Evolutionary conservation across 2,888 invertebrate species (phyloP), one percentile per base, ranked within the genome.

Genomic region (Phalera bucephala): DNA sequence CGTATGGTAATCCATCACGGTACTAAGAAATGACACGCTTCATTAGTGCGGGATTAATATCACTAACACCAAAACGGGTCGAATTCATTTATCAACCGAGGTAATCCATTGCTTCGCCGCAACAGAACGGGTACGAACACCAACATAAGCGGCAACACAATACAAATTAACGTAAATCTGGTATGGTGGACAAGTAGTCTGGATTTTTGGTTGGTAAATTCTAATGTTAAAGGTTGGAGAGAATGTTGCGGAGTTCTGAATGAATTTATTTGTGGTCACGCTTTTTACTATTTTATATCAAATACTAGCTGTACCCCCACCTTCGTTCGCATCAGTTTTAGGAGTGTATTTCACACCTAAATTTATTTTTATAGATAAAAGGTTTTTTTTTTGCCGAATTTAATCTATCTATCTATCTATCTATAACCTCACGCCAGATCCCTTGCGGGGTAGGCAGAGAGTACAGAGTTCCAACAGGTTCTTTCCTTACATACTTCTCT

Each of bases 41-140:
- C 69, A 70, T 72, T 72, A 71, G 61, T 53, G 36, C 15, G 25
- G 56, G 62, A 64, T 67, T 70, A 64, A 69, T 67, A 58, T 51
- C 42, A 48, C 53, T 53, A 52, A 50, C 41, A 47, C 44, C 40
- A 36, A 47, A 56, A 50, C 43, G 47, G 54, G 47, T 46, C 38
- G 37, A 40, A 55, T 63, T 69, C 67, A 68, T 68, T 65, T 59
- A 64, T 69, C 68, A 69, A 52, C 45, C 33, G 42, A 32, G 39
- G 60, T 67, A 70, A 69, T 64, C 68, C 69, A 55, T 50, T 40
- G 57, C 52, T 35, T 21, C 33, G 49, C 62, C 58, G 49, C 62
- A 55, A 54, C 54, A 48, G 10, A 17, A 38, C 39, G 40, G 45
- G 49, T 57, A 52, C 51, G 45, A 57, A 27, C 9, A n/a, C 54